Base-by-base conservation (phyloP, 2,888 invertebrate species). In the Bembecia ichneumoniformis region DNA sequence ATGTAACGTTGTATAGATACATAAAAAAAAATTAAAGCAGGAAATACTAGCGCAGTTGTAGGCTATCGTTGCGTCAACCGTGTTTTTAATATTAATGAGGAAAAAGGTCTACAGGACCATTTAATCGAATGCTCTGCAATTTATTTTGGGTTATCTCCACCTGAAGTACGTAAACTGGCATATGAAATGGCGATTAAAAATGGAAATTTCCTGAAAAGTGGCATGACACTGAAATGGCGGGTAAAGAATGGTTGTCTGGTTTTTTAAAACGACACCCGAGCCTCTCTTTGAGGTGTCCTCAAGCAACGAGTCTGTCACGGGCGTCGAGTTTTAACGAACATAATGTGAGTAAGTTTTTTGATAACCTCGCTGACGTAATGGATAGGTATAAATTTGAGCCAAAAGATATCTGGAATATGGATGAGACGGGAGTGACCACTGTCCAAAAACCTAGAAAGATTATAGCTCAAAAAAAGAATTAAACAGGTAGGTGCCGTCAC, bases 211-310 rank as follows among this genome's bases (percentile, higher is more conserved):
- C 44, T 3, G 20, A 20, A 48, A 43, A 43, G 34, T 46, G 46
- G 59, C 17, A 46, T 35, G 52, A 54, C 0, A 57, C 58, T 16
- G 34, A 54, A 35, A 48, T 57, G 53, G 58, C 59, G 47, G 56
- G 59, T 1, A 51, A 55, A 16, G 58, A 62, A 17, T 62, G 59
- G 59, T 62, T 61, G 52, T 51, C 51, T 1, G n/a, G 35, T 3
- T 63, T 60, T 47, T 54, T 64, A 57, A 57, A 51, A 43, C 54
- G 57, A 52, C 56, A 60, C 43, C 58, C 55, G 15, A 51, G 51
- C 52, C 53, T 60, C 13, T 56, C 60, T 14, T 40, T 63, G 10
- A 54, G 61, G 4, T 53, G 17, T 28, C 56, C 60, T 4, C 58
- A 59, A 43, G 62, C 61, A 28, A 64, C 58, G 11, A 62, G 59